Evolutionary conservation across 2,797 vertebrate genomes (phyloP).

Genomic region (Microctenopoma steveboyesi): DNA sequence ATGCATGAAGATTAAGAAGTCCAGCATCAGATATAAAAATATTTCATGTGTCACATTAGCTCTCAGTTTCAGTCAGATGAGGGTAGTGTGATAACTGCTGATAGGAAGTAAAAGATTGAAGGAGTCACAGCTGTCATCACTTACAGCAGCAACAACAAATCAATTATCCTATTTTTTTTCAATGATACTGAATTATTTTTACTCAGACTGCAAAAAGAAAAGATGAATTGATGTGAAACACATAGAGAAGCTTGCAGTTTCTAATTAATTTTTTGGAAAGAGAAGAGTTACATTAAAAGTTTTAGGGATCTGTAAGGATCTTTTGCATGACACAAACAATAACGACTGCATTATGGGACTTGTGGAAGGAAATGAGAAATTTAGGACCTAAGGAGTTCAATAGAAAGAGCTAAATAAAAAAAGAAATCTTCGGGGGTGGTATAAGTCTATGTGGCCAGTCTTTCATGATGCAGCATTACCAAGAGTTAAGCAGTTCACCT

Average conservation of each 20-base stretch:
- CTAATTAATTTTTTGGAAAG: background rate
- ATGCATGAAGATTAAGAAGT: constrained; percentile 5
- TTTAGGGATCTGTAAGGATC: background rate
- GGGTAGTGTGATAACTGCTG: constrained; percentile 28
- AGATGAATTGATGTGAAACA: too few species aligned
- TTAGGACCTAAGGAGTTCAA: constrained; percentile 26
- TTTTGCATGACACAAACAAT: background rate
- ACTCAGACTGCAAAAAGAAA: too few species aligned
- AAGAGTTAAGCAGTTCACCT: constrained; percentile 51
- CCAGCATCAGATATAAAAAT: constrained; percentile 11
- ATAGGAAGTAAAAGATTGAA: constrained; percentile 16
- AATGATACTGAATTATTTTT: too few species aligned
- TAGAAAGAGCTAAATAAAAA: constrained; percentile 34
- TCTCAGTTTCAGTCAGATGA: background rate
- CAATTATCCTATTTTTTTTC: background rate
- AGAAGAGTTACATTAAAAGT: background rate
- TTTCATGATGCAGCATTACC: constrained; percentile 54
- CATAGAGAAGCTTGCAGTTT: too few species aligned
- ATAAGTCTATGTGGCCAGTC: constrained; percentile 17
- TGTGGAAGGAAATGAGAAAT: constrained; percentile 29
- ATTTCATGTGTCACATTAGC: constrained; percentile 9
- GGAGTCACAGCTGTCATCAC: constrained; percentile 10
- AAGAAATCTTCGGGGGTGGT: constrained; percentile 52
- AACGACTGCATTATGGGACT: background rate
- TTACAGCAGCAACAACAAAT: constrained; percentile 25